Conservation (phyloP, 2,113 vertebrate genomes). For the Zosterops japonicus region DNA sequence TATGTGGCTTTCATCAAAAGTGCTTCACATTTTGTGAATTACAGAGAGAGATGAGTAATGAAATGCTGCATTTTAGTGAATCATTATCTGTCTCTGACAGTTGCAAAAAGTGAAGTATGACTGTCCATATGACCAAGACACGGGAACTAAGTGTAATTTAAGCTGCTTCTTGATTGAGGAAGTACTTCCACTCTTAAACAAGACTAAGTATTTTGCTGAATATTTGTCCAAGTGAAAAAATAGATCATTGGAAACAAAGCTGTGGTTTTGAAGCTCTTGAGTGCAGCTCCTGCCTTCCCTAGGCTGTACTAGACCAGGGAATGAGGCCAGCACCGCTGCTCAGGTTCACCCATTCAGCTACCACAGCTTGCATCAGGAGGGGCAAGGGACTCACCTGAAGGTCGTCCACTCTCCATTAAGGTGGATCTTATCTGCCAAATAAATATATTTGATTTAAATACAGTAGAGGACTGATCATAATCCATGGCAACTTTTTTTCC, state of each 20-base stretch:
- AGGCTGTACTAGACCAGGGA: too few relatives aligned
- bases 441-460: background rate
- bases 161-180: background rate
- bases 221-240: background rate
- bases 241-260: background rate
- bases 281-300: background rate
- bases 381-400: background rate
- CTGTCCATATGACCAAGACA: rapidly evolving
- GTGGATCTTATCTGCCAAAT: background rate
- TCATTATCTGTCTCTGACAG: background rate
- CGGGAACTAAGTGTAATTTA: background rate
- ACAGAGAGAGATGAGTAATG: background rate
- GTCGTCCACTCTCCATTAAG: background rate
- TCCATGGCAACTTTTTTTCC: background rate
- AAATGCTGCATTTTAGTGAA: background rate
- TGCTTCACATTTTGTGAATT: background rate
- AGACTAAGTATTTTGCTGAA: background rate
- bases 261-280: background rate
- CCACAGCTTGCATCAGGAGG: background rate
- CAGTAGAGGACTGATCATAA: background rate
- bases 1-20: background rate
- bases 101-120: background rate
- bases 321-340: rapidly evolving
- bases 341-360: background rate
- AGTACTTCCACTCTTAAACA: background rate